Evolutionary conservation across 2,797 vertebrate species (phyloP).

Genomic region (Oryzias sinensis): DNA sequence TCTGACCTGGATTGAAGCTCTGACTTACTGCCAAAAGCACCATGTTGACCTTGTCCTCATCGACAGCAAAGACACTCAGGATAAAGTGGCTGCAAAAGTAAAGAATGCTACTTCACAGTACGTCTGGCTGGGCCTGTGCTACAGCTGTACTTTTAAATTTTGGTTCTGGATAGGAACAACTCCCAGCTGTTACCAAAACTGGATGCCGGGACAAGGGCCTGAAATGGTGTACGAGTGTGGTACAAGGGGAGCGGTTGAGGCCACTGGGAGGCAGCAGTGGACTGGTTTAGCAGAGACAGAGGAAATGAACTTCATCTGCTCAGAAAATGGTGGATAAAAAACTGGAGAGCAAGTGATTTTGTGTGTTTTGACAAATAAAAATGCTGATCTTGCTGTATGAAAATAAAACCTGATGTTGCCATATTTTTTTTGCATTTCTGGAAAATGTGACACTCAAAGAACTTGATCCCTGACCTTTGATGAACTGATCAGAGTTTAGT

Average conservation of each 20-base stretch:
- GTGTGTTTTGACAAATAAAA: background rate
- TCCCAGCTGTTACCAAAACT: conserved; percentile 67
- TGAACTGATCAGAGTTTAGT: background rate
- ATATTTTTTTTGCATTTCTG: background rate
- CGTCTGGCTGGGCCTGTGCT: conserved; percentile 69
- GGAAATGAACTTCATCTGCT: conserved; percentile 68
- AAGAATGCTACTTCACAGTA: conserved; percentile 51
- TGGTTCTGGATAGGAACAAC: conserved; percentile 69
- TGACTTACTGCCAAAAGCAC: conserved; percentile 65
- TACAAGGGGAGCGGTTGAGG: conserved; percentile 55
- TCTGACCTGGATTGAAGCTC: conserved; percentile 68
- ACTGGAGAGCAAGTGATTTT: background rate
- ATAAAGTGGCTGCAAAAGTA: conserved; percentile 36
- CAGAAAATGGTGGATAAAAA: conserved; percentile 27
- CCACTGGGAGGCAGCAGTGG: conserved; percentile 75
- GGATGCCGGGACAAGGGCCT: conserved; percentile 56
- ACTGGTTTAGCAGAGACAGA: conserved; percentile 53
- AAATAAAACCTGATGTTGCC: conserved; percentile 1
- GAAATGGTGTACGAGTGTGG: conserved; percentile 42
- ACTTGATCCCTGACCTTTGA: background rate
- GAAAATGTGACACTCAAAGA: no score
- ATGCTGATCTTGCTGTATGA: conserved; percentile 1
- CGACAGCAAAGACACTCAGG: conserved; percentile 45
- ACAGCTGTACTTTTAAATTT: conserved; percentile 62
- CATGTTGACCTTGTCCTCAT: conserved; percentile 63